phyloP scores from a whole-genome alignment of 2,797 vertebrate species.

The Pangasius krempfi region DNA sequence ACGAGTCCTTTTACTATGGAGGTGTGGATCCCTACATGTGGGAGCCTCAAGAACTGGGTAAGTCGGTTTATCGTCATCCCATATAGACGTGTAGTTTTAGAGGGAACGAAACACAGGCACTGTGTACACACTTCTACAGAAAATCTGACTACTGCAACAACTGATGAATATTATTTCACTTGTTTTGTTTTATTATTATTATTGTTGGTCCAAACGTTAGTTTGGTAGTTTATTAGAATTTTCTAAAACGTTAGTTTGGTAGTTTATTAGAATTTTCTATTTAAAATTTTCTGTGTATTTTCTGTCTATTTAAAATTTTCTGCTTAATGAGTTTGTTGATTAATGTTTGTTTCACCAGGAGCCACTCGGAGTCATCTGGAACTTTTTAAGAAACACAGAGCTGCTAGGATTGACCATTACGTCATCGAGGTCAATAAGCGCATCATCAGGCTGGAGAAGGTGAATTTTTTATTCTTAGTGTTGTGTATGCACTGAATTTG shows the following conservation, averaged over 20 bases:
- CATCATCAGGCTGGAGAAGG: conserved; percentile 97
- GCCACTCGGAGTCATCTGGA: conserved; percentile 88
- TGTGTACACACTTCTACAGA: background rate
- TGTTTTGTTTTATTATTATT: background rate
- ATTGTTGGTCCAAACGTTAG: background rate
- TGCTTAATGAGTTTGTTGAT: background rate
- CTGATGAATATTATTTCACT: background rate
- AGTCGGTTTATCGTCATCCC: conserved; percentile 48
- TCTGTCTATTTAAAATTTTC: background rate
- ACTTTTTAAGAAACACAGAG: conserved; percentile 92
- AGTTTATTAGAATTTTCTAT: background rate
- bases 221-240: too few relatives aligned
- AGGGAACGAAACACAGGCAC: background rate
- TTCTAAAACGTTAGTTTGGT: background rate
- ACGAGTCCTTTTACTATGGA: conserved; percentile 93
- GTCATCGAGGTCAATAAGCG: conserved; percentile 98
- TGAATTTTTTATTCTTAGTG: conserved; percentile 59
- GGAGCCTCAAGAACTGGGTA: conserved; percentile 97
- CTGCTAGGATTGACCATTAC: conserved; percentile 96
- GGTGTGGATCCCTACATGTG: conserved; percentile 97
- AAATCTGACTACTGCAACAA: background rate
- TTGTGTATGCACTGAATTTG: background rate
- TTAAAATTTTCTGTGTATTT: too few relatives aligned
- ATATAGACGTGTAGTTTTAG: background rate
- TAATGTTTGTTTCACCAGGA: conserved; percentile 66